Evolutionary conservation across 2,797 vertebrate species (phyloP), one percentile per base, ranked within the genome.

Genomic region (Graptemys geographica): DNA sequence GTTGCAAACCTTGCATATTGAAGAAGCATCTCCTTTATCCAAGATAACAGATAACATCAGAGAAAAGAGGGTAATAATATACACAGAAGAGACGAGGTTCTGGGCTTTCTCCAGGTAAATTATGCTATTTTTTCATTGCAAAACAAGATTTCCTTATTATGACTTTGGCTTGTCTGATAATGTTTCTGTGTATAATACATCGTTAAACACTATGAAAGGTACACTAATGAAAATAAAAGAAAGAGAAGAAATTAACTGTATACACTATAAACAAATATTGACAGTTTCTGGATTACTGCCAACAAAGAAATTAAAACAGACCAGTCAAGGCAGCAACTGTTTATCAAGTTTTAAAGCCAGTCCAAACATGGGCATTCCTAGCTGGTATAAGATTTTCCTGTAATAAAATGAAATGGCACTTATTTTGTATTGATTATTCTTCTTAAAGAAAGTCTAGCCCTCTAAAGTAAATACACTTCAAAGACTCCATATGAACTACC

Each of bases 391-490:
- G 59, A 89, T 79, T 25, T 84, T 28, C 8, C 47, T 53, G 47
- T 18, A 55, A 82, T 31, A 83, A 92, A 86, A 88, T 5, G 1
- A 76, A 88, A 65, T 0, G 0, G 2, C 65, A 62, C 15, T 89
- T 81, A 80, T 52, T 47, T 18, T 87, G 10, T 6, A n/a, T 52
- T 15, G 44, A 31, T 8, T 49, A 49, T 78, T 78, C 74, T 78
- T 49, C 37, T 41, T 16, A 49, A 78, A 47, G 18, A 47, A 76
- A 78, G 27, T 33, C 62, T 65, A 47, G 19, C 28, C 31, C 72
- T n/a, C 94, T 94, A 84, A 91, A 91, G 2, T 6, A 51, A 90
- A 94, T 88, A 49, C n/a, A 44, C 11, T 93, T 90, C 55, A 11
- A 79, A 87, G 85, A 6, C 81, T 16, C 41, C 65, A 25, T 1